Percentiles rank a stretch among this genome's conserved stretches.
These are phyloP conservation scores for Chamaetylas fuelleborni DNA, from an alignment of 2,113 vertebrate species.

Conservation along the genomic window DNA sequence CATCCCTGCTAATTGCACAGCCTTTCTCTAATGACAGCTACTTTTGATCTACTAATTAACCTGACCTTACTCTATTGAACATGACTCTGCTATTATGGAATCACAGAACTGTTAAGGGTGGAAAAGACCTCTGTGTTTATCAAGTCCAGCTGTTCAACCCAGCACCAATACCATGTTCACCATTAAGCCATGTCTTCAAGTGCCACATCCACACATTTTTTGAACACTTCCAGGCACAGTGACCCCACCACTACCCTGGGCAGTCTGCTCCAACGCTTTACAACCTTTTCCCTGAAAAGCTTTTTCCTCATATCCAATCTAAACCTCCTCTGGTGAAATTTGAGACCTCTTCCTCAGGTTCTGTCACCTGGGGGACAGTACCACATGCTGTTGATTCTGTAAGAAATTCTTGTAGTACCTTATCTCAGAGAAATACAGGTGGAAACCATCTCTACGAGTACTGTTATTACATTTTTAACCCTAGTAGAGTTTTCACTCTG, in stretches of 20 bases:
- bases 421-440: neutral
- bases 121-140: neutral
- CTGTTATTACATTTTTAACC: neutral
- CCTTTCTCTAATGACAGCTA: neutral
- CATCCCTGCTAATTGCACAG: neutral
- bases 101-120: neutral
- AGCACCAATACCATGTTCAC: no score
- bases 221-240: accelerated
- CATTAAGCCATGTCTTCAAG: neutral
- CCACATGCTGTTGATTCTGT: neutral
- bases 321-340: neutral
- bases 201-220: neutral
- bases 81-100: neutral
- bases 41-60: neutral
- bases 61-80: neutral
- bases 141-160: neutral
- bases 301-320: neutral
- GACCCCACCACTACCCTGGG: neutral
- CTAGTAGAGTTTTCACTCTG: neutral
- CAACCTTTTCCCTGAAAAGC: neutral
- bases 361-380: neutral
- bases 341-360: neutral
- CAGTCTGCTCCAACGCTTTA: neutral
- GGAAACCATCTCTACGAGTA: neutral
- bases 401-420: neutral